Conservation (phyloP, 2,888 invertebrate species). For the Yponomeuta plumbellus region DNA sequence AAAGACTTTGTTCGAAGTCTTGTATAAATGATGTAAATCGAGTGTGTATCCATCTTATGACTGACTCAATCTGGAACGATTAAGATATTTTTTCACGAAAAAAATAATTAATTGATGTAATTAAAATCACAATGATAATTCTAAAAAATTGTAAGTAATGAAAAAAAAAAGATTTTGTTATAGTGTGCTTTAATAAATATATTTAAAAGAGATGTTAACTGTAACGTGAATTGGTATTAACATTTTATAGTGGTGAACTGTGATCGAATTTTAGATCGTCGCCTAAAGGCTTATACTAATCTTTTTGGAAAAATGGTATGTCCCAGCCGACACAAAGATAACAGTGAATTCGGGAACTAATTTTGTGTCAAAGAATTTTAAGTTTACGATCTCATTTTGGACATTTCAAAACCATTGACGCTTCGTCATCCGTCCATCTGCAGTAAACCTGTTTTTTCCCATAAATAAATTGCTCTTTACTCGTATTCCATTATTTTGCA, state of each 20-base stretch:
- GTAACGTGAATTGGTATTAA: neutral
- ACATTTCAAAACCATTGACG: neutral
- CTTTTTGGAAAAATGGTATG: neutral
- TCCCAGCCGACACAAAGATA: neutral
- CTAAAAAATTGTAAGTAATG: neutral
- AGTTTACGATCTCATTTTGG: neutral
- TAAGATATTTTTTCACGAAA: neutral
- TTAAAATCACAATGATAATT: neutral
- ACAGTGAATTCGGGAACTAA: neutral
- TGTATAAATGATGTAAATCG: neutral
- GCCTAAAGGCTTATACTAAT: slow-evolving; percentile 18
- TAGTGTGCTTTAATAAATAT: slow-evolving; percentile 6
- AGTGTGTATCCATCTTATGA: neutral
- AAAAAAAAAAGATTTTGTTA: neutral
- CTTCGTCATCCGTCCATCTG: too few species aligned
- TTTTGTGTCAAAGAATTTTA: neutral
- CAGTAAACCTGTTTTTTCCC: too few species aligned
- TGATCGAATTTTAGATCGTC: slow-evolving; percentile 16
- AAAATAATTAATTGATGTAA: neutral
- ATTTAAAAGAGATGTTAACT: neutral
- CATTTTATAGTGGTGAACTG: slow-evolving; percentile 10
- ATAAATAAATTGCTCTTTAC: too few species aligned
- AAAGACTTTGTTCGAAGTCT: neutral
- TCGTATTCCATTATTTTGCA: too few species aligned
- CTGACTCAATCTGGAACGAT: neutral